Base-by-base conservation (phyloP, 1,140 invertebrate species). In the Cydia amplana region DNA sequence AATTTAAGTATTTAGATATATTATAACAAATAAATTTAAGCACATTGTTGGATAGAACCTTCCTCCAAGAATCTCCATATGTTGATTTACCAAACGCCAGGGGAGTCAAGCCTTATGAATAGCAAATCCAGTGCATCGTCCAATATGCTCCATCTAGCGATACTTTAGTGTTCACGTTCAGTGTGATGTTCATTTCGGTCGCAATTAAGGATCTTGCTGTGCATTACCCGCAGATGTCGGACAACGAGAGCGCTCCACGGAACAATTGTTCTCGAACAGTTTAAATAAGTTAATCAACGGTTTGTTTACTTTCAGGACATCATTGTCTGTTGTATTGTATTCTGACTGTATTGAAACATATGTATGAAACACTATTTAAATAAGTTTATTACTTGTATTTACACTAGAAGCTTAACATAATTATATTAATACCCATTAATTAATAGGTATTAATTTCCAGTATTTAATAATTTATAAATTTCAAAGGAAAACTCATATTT, bases 141-240 rank as follows among this genome's bases (percentile, higher is more conserved):
- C 7, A 18, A 55, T 55, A 55, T 60, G 20, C 18, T 23, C 18
- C 20, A 10, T 23, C 55, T 60, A 60, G 55, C 12, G 20, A n/a
- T 23, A 60, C n/a, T 1, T 0, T 60, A 9, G 55, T 60, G 20
- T 4, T 20, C 51, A 25, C 1, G 25, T 25, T 32, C 28, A 5
- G 55, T 60, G 55, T 20, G 65, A 40, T 40, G 65, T 40, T 70
- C 65, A 43, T 70, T 67, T 70, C 32, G 32, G 65, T 70, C 65
- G 65, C 65, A 70, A 70, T 70, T 70, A 70, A 70, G 32, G 32
- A 70, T 32, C 32, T 6, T 23, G 65, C 65, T 70, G 65, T 36
- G 65, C 65, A 70, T 70, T 70, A 40, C 32, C 65, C 65, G 32
- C 65, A 70, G 32, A 70, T 70, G 65, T 40, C 32, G 32, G 65